These are phyloP conservation scores for Bothrops jararaca DNA, from an alignment of 2,113 vertebrate species.

Conservation along the genomic window DNA sequence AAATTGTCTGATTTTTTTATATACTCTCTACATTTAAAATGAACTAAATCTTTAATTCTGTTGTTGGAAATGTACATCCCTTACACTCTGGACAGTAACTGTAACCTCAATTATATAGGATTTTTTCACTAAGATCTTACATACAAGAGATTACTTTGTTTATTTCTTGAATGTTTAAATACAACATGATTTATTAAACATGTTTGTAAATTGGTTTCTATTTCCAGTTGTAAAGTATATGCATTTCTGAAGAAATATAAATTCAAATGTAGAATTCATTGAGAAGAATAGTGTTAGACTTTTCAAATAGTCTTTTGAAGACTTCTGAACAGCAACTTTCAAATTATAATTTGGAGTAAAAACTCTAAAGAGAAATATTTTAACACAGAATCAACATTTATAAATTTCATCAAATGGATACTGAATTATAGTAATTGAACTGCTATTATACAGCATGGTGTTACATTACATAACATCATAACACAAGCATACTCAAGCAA, in stretches of 20 bases:
- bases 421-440: conserved; percentile 2
- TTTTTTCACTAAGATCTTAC: background rate
- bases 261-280: conserved; percentile 12
- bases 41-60: conserved; percentile 17
- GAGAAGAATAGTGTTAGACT: background rate
- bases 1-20: background rate
- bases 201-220: conserved; percentile 24
- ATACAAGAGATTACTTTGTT: background rate
- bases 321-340: conserved; percentile 1
- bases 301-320: background rate
- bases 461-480: conserved; percentile 29
- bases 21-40: conserved; percentile 3
- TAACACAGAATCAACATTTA: conserved; percentile 35
- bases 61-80: conserved; percentile 25
- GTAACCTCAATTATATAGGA: background rate
- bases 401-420: conserved; percentile 23
- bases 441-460: conserved; percentile 20
- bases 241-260: conserved; percentile 1
- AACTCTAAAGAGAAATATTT: background rate
- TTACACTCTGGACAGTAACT: background rate
- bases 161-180: background rate
- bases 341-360: conserved; percentile 23
- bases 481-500: conserved; percentile 38
- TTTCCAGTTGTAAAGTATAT: conserved; percentile 18
- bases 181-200: conserved; percentile 20